These are phyloP conservation scores for Drosophila diplacantha DNA, from an alignment of 2,888 invertebrate genomes.

Conservation along the genomic window DNA sequence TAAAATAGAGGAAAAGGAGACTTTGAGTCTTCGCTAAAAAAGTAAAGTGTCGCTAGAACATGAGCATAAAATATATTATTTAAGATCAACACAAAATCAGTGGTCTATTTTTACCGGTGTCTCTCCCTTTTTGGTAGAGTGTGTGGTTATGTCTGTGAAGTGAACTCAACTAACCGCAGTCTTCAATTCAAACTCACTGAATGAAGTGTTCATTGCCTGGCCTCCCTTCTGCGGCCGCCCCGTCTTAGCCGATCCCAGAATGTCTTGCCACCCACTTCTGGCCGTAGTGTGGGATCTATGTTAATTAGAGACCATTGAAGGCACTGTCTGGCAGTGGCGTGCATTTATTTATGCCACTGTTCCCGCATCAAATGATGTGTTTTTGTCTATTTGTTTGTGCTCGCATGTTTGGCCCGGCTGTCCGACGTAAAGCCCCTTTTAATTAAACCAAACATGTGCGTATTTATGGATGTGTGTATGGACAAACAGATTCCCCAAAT, in stretches of 20 bases:
- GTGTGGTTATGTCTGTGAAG: slow-evolving; percentile 19
- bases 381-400: slow-evolving; percentile 12
- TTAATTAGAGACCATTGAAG: slow-evolving; percentile 39
- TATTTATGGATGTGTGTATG: slow-evolving; percentile 16
- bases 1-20: too few species aligned
- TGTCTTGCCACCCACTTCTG: neutral
- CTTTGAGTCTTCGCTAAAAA: too few species aligned
- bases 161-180: slow-evolving; percentile 52
- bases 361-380: slow-evolving; percentile 20
- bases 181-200: slow-evolving; percentile 67
- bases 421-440: slow-evolving; percentile 66
- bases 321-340: slow-evolving; percentile 7
- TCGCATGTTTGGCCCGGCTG: slow-evolving; percentile 25
- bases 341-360: slow-evolving; percentile 24
- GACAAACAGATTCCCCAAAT: slow-evolving; percentile 64
- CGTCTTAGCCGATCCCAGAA: neutral
- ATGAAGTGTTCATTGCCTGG: slow-evolving; percentile 56
- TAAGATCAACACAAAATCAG: neutral
- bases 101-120: neutral
- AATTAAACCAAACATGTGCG: slow-evolving; percentile 68
- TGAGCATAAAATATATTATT: too few species aligned
- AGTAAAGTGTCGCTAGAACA: neutral
- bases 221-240: neutral
- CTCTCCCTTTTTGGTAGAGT: neutral
- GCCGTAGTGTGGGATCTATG: slow-evolving; percentile 6